Conservation (phyloP, 37 sponge, comb jelly and placozoan genomes). For the Haliclona indistincta region DNA sequence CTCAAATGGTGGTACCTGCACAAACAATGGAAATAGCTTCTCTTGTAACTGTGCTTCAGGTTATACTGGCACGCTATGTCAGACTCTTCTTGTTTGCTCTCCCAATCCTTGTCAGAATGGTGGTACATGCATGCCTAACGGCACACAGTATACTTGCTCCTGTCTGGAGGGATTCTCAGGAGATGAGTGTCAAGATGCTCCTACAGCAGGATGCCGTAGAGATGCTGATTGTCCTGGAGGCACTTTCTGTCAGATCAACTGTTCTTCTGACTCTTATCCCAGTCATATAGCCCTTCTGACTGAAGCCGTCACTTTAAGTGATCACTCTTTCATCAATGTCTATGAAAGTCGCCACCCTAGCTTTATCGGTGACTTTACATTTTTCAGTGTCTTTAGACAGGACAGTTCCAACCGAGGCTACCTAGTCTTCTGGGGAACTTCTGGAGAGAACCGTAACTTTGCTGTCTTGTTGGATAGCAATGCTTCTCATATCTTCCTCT, state of each 20-base stretch:
- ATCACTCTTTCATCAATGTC: constrained; percentile 42
- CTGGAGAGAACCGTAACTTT: constrained; percentile 39
- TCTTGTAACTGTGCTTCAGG: constrained; percentile 55
- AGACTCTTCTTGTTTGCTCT: constrained; percentile 3
- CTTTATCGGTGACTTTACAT: constrained; percentile 29
- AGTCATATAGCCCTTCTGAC: constrained; percentile 37
- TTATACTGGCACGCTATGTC: constrained; percentile 48
- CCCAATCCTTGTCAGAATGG: constrained; percentile 48
- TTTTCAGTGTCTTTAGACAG: constrained; percentile 59
- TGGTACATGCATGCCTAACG: constrained; percentile 49
- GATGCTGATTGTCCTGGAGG: constrained; percentile 27
- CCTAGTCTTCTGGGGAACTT: constrained; percentile 61
- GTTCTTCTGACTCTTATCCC: constrained; percentile 51
- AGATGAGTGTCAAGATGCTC: neutral
- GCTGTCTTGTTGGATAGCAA: constrained; percentile 49
- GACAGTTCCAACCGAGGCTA: constrained; percentile 56
- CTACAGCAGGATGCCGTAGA: neutral
- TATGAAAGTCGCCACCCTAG: constrained; percentile 31
- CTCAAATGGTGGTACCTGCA: constrained; percentile 38
- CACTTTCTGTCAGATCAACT: constrained; percentile 36
- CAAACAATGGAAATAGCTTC: constrained; percentile 32
- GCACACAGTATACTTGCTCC: no score
- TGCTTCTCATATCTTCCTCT: constrained; percentile 26
- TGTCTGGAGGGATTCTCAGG: no score
- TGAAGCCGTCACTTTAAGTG: constrained; percentile 26